Evolutionary conservation across 37 sponge, comb jelly and placozoan species (phyloP), one percentile per base, ranked within the genome.

Genomic region (Petrosia ficiformis): DNA sequence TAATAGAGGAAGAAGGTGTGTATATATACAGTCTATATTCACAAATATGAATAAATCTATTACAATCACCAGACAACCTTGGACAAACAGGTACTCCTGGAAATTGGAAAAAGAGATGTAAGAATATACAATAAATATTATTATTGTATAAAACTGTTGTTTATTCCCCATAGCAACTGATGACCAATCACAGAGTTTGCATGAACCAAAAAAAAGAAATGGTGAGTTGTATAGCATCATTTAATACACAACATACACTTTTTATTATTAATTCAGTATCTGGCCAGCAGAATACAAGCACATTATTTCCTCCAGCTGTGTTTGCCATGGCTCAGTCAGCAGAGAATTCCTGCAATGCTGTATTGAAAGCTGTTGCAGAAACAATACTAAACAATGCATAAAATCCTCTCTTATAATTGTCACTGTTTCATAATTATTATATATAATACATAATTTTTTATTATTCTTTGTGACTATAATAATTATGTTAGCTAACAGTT

Each of bases 311-410:
- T 61, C 28, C 63, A 26, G 28, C 28, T 61, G 28, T 61, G 6
- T 26, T 61, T 11, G n/a, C 5, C 63, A 61, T 61, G 26, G 63
- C 63, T 26, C 28, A 11, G 6, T 6, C 5, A n/a, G 6, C 6
- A n/a, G n/a, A 29, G 5, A 61, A 61, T n/a, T 61, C 63, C 6
- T 61, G 63, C 26, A 61, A 61, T 61, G 25, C 63, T 61, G 63
- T 61, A 24, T 29, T 61, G 22, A 11, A n/a, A 11, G 22, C 63
- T n/a, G 63, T 61, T 8, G 63, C 63, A n/a, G 25, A 61, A 29
- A 26, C 63, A n/a, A n/a, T 61, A 22, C n/a, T 61, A 61, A 48
- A 48, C 14, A 48, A n/a, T 6, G n/a, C 63, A n/a, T 5, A 5
- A 22, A 61, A 61, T 5, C 14, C 14, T n/a, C 5, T n/a, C 11